Evolutionary conservation across 2,113 vertebrate genomes (phyloP), one percentile per base, ranked within the genome.

Genomic region (Boulengeromyrus knoepffleri): DNA sequence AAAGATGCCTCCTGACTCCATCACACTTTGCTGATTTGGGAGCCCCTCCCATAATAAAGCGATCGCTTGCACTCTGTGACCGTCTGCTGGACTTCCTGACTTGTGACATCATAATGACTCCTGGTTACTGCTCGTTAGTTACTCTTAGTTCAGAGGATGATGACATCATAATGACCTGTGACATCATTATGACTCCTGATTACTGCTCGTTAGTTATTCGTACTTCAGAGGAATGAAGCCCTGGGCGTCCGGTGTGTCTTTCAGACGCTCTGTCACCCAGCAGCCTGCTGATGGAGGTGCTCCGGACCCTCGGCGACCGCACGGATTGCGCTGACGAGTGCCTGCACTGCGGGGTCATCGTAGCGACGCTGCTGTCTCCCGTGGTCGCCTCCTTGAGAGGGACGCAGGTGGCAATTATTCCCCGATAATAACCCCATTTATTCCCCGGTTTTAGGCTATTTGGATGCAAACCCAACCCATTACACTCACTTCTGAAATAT

Each of bases 261-360:
- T 91, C 93, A 99, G 98, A 97, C 56, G 94, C 90, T 39, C 96
- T 97, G 91, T 97, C 96, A 39, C 97, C 99, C 89, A 95, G 96
- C 92, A 90, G 92, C 90, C 96, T 98, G 93, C 96, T 96, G 92
- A 96, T 96, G 95, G 98, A 98, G 91, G 93, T 97, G 91, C 95
- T 99, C 12, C 94, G 94, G 94, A 96, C 94, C 90, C 94, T 99
- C 83, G 97, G 97, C 93, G 98, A 99, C 89, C 96, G 97, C 89
- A 96, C 96, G 1, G 97, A 97, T 91, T 96, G 96, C 91, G 96
- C 97, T 3, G 90, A 94, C 3, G 96, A 98, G 77, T 98, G 97
- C 92, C 94, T 99, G 62, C 96, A 96, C 92, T 96, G 93, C 1
- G 94, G 92, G 4, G 91, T 94, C 1, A 96, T 99, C 21, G 93